Evolutionary conservation across 2,888 invertebrate genomes (phyloP), one percentile per base, ranked within the genome.

Genomic region (Brachypalpus laphriformis): DNA sequence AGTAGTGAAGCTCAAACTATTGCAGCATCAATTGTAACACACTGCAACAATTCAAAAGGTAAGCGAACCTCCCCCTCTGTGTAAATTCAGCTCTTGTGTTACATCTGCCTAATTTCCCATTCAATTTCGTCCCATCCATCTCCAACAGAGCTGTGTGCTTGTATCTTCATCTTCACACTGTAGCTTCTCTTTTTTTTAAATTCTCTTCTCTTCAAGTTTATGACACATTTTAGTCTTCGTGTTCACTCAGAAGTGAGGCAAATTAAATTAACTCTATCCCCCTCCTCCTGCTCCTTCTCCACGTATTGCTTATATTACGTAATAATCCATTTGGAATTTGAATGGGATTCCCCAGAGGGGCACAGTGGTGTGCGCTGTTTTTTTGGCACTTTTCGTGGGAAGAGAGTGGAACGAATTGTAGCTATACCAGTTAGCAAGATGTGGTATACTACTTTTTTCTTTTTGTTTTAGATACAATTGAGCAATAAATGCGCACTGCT

Each of bases 361-460:
- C n/a, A n/a, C n/a, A n/a, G n/a, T n/a, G n/a, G n/a, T n/a, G 54
- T 18, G 51, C 16, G n/a, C 18, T 66, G 37, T 57, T 47, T 56
- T 74, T 72, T 80, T 74, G 42, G 37, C 59, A 66, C 61, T 45
- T 56, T 63, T 63, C 45, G 42, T 80, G 83, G 61, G 83, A 78
- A 83, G 74, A 75, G 83, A 70, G 83, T 75, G 83, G 68, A 83
- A 83, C 83, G 63, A 47, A 71, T 37, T 75, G 66, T 11, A 9
- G 5, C n/a, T 20, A 42, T n/a, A 31, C 18, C 51, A 54, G 51
- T 22, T 66, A 51, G 34, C 22, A 65, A 37, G 34, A 14, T 37
- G n/a, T 20, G 18, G 45, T 9, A n/a, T 16, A 61, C 11, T 8
- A 0, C 6, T 14, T 31, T 63, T 70, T 45, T 28, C 25, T 20